Evolutionary conservation across 2,888 invertebrate genomes (phyloP).

Genomic region (Octonoba sinensis): DNA sequence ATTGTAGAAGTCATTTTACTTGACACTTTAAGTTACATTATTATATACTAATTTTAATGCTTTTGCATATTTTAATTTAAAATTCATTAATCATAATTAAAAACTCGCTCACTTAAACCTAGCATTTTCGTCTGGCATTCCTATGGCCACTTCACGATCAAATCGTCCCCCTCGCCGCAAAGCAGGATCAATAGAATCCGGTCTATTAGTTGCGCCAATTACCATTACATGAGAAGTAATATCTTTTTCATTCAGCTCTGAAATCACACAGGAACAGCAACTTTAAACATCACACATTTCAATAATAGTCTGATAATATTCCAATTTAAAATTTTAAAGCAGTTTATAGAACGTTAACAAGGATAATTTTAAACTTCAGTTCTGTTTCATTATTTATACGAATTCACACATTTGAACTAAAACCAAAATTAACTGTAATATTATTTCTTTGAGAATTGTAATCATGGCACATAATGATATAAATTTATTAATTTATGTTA

Average conservation of each 20-base stretch:
- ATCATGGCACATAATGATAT: too few relatives aligned
- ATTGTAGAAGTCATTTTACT: neutral
- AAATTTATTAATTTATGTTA: too few relatives aligned
- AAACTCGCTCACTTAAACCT: slow-evolving; percentile 74
- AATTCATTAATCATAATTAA: neutral
- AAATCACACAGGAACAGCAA: neutral
- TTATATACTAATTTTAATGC: neutral
- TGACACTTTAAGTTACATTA: neutral
- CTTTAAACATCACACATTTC: too few relatives aligned
- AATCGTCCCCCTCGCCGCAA: slow-evolving; percentile 92
- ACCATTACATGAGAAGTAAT: slow-evolving; percentile 80
- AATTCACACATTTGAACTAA: too few relatives aligned
- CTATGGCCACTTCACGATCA: slow-evolving; percentile 92
- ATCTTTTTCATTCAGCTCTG: slow-evolving; percentile 74
- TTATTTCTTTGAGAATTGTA: too few relatives aligned
- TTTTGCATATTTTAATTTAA: neutral
- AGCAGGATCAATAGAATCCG: slow-evolving; percentile 92
- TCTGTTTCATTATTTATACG: too few relatives aligned
- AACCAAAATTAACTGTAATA: too few relatives aligned
- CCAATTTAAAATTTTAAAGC: too few relatives aligned
- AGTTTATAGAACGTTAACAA: too few relatives aligned
- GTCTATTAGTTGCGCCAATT: slow-evolving; percentile 95
- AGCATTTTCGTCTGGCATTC: slow-evolving; percentile 89
- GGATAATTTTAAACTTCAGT: too few relatives aligned
- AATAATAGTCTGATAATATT: too few relatives aligned